A percentile compares a stretch with the other conserved stretches of the same genome.
Evolutionary conservation across 2,888 invertebrate species (phyloP).

Genomic region (Phanerotoma sp.): DNA sequence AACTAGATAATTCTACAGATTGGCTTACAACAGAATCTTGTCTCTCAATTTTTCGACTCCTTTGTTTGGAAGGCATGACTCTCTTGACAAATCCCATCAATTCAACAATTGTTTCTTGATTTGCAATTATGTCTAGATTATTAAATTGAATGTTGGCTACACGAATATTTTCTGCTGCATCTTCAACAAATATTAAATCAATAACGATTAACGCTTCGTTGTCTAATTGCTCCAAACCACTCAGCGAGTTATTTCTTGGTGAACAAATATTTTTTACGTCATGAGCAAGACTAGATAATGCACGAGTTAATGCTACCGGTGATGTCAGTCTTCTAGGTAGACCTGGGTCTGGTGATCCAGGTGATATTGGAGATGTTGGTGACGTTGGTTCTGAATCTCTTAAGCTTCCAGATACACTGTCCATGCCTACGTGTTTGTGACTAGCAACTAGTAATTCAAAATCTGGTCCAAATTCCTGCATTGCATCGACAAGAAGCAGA

Average conservation of each 20-base stretch:
- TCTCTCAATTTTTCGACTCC: constrained; percentile 37
- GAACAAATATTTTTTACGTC: constrained; percentile 47
- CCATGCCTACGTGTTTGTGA: constrained; percentile 93
- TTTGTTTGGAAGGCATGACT: constrained; percentile 60
- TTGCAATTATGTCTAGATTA: constrained; percentile 92
- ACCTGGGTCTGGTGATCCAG: constrained; percentile 68
- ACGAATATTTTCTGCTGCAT: constrained; percentile 57
- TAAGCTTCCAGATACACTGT: constrained; percentile 89
- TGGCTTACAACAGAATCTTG: constrained; percentile 46
- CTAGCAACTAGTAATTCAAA: constrained; percentile 93
- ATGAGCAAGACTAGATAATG: constrained; percentile 59
- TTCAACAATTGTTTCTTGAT: constrained; percentile 94
- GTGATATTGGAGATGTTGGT: constrained; percentile 80
- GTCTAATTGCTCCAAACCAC: constrained; percentile 56
- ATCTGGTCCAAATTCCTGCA: constrained; percentile 94
- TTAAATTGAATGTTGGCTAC: constrained; percentile 91
- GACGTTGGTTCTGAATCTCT: constrained; percentile 90
- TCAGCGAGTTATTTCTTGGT: constrained; percentile 44
- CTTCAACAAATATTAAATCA: constrained; percentile 74
- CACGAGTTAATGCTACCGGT: constrained; percentile 62
- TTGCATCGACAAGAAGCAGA: constrained; percentile 87
- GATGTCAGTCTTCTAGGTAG: constrained; percentile 58
- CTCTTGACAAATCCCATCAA: constrained; percentile 84
- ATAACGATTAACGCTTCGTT: constrained; percentile 76
- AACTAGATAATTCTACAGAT: constrained; percentile 10